Conservation (phyloP, 2,113 vertebrate species). For the Dromiciops gliroides region DNA sequence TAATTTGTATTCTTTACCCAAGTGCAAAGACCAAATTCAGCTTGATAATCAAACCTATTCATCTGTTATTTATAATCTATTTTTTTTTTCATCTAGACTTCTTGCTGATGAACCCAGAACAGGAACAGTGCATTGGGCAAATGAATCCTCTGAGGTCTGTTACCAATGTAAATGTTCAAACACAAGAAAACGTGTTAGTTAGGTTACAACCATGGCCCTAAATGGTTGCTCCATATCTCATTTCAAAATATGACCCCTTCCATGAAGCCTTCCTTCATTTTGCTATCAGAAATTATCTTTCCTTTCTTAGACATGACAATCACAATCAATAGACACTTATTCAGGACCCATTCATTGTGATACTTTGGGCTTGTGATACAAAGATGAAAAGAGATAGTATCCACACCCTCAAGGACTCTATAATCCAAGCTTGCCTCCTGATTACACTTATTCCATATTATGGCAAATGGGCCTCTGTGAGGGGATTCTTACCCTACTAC, state of each 20-base stretch:
- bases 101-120: not conserved
- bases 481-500: not conserved
- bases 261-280: not conserved
- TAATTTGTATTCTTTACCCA: slow-evolving; percentile 67
- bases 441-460: not conserved
- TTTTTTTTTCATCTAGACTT: not conserved
- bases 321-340: not conserved
- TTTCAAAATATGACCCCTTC: not conserved
- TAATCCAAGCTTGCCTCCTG: not conserved
- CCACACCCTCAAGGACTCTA: not conserved
- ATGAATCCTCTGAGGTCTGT: accelerated
- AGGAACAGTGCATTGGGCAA: not conserved
- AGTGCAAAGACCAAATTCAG: slow-evolving; percentile 50
- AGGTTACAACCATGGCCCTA: accelerated
- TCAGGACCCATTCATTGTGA: not conserved
- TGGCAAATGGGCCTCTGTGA: not conserved
- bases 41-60: slow-evolving; percentile 54
- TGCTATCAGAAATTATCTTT: not conserved
- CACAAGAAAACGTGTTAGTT: accelerated
- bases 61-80: slow-evolving; percentile 42
- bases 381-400: not conserved
- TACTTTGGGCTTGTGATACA: not conserved
- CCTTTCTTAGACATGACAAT: not conserved
- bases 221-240: not conserved
- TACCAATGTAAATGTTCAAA: accelerated